Evolutionary conservation across 2,113 vertebrate species (phyloP), one percentile per base, ranked within the genome.

Genomic region (Sphyrna mokarran): DNA sequence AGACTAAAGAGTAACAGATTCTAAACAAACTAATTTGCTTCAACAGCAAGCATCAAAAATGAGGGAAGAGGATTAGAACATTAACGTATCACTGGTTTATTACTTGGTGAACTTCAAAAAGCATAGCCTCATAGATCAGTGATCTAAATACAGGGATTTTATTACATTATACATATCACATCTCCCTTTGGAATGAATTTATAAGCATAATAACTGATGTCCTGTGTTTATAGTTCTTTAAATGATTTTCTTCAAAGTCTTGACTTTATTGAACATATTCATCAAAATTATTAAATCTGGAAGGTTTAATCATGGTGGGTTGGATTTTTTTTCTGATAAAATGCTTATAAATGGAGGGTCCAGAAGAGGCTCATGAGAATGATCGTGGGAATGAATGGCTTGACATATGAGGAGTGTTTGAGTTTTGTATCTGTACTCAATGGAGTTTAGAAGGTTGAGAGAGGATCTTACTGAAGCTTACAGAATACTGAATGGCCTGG

Each of bases 101-200:
- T 89, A 94, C 18, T 22, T 94, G 22, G 91, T 23, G 63, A 94
- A 94, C 61, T 69, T 94, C 63, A 94, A 66, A 33, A 93, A 94
- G 33, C 33, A 69, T 10, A 22, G 66, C 37, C 33, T 94, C 61
- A 69, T 20, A 68, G 0, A 66, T 40, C 29, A 40, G 68, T 68
- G 7, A 68, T 68, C 90, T 93, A 68, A 69, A 68, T 13, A 68
- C 18, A 3, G 66, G 66, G 54, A 94, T 18, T 68, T 93, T 68
- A 68, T 69, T 68, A 68, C 29, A 6, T 87, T 48, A 37, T 66
- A 37, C 16, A 14, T 37, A 14, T 66, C 90, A 66, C 16, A 66
- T 93, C 66, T n/a, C n/a, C 40, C 61, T 23, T 94, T 7, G 29
- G 86, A 9, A 94, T 94, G 61, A 20, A 40, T 66, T 37, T 58